phyloP scores from a whole-genome alignment of 2,888 invertebrate species.

The Dilophus febrilis region DNA sequence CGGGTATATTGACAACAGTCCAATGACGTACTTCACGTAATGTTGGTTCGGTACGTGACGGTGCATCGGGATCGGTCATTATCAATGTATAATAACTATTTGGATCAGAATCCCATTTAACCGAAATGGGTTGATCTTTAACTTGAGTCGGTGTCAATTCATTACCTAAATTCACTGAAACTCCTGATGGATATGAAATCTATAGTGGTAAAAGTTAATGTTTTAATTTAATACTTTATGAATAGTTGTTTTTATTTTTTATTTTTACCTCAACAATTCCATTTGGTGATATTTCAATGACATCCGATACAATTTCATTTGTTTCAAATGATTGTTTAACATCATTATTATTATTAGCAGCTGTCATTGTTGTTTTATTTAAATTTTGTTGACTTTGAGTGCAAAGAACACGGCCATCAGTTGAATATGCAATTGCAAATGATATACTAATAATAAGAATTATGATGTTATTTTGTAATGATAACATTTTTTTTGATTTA shows the following conservation, averaged over 20 bases:
- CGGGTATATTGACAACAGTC: conserved; percentile 67
- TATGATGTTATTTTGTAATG: no score
- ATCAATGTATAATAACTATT: conserved; percentile 19
- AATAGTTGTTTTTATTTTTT: no score
- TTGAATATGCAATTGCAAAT: no score
- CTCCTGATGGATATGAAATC: conserved; percentile 29
- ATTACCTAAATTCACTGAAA: conserved; percentile 44
- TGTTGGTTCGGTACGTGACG: conserved; percentile 58
- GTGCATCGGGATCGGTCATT: conserved; percentile 73
- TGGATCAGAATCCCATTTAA: conserved; percentile 19
- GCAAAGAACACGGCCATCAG: no score
- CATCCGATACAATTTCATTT: conserved; percentile 13
- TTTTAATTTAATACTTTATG: no score
- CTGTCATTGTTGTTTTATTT: no score
- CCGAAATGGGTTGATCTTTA: conserved; percentile 19
- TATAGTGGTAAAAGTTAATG: conserved; percentile 9
- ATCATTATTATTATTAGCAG: no score
- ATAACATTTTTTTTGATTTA: no score
- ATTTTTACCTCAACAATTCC: no score
- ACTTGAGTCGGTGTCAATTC: conserved; percentile 53
- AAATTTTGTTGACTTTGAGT: no score
- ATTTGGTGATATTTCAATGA: conserved; percentile 10
- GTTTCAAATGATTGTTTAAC: conserved; percentile 13
- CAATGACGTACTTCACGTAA: conserved; percentile 84
- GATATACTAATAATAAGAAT: no score